phyloP scores from a whole-genome alignment of 2,113 vertebrate species.

The Oncorhynchus tshawytscha region DNA sequence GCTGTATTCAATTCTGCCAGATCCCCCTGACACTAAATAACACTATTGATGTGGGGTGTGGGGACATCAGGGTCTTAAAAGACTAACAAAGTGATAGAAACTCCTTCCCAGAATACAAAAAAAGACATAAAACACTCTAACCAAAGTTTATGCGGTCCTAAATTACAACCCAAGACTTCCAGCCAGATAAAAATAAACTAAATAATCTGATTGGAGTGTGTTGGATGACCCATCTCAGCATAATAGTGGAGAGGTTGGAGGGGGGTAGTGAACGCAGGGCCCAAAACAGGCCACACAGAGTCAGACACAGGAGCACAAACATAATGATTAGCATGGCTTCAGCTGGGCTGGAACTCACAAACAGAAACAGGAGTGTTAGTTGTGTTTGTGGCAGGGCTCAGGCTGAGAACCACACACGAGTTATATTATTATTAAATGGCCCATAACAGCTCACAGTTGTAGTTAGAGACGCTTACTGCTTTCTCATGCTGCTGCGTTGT shows the following conservation, averaged over 20 bases:
- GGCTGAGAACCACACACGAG: conserved; percentile 1
- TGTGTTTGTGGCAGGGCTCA: conserved; percentile 16
- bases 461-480: neutral
- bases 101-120: conserved; percentile 51
- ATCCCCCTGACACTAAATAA: conserved; percentile 71
- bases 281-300: conserved; percentile 25
- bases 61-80: too few relatives aligned
- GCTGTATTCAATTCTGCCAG: conserved; percentile 68
- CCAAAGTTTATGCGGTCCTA: conserved; percentile 68
- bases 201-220: conserved; percentile 65
- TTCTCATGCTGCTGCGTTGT: neutral
- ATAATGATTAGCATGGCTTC: conserved; percentile 34
- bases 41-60: conserved; percentile 70
- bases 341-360: conserved; percentile 18
- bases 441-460: conserved; percentile 8
- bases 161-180: conserved; percentile 66
- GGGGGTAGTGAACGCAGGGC: conserved; percentile 10
- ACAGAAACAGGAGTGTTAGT: neutral
- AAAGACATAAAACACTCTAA: conserved; percentile 54
- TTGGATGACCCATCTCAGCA: conserved; percentile 39
- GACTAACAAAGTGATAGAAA: conserved; percentile 38
- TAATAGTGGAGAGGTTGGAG: conserved; percentile 15
- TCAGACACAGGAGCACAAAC: conserved; percentile 44
- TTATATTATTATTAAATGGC: conserved; percentile 25
- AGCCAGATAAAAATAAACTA: conserved; percentile 69